These are phyloP conservation scores for Lobophora halterata DNA, from an alignment of 2,888 invertebrate genomes.

Conservation along the genomic window DNA sequence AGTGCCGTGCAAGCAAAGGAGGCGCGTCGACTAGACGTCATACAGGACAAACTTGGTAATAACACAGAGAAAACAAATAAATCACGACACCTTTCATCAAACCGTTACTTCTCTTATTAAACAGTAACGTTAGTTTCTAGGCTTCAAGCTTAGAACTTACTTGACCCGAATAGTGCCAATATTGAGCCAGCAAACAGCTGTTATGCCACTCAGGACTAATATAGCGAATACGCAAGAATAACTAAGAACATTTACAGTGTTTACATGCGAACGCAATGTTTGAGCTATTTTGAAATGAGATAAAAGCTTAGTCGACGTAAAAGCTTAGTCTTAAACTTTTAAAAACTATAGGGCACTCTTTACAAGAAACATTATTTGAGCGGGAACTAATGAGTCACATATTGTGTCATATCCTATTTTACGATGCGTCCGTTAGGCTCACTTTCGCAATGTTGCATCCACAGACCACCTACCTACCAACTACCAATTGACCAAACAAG, in stretches of 20 bases:
- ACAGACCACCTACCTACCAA: slow-evolving; percentile 41
- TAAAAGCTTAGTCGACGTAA: slow-evolving; percentile 22
- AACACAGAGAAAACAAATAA: slow-evolving; percentile 28
- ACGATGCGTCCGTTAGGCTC: slow-evolving; percentile 48
- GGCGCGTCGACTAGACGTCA: slow-evolving; percentile 67
- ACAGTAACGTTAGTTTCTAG: slow-evolving; percentile 22
- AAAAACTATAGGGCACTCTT: slow-evolving; percentile 24
- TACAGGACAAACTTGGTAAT: slow-evolving; percentile 73
- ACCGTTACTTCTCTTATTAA: slow-evolving; percentile 25
- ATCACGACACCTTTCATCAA: slow-evolving; percentile 25
- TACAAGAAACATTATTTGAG: slow-evolving; percentile 32
- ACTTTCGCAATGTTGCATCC: slow-evolving; percentile 63
- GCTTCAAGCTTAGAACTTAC: slow-evolving; percentile 25
- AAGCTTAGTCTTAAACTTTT: slow-evolving; percentile 25
- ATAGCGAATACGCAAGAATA: slow-evolving; percentile 6
- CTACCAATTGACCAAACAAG: slow-evolving; percentile 62
- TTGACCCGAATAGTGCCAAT: slow-evolving; percentile 27
- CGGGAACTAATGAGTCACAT: slow-evolving; percentile 45
- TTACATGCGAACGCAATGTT: slow-evolving; percentile 26
- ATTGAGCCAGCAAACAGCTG: slow-evolving; percentile 21
- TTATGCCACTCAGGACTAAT: slow-evolving; percentile 20
- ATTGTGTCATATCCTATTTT: slow-evolving; percentile 76
- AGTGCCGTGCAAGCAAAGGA: slow-evolving; percentile 66
- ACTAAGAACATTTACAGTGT: slow-evolving; percentile 13
- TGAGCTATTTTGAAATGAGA: slow-evolving; percentile 23